A percentile compares a stretch with the other conserved stretches of the same genome.
Evolutionary conservation across 2,888 invertebrate genomes (phyloP).

Genomic region (Catocala nupta): DNA sequence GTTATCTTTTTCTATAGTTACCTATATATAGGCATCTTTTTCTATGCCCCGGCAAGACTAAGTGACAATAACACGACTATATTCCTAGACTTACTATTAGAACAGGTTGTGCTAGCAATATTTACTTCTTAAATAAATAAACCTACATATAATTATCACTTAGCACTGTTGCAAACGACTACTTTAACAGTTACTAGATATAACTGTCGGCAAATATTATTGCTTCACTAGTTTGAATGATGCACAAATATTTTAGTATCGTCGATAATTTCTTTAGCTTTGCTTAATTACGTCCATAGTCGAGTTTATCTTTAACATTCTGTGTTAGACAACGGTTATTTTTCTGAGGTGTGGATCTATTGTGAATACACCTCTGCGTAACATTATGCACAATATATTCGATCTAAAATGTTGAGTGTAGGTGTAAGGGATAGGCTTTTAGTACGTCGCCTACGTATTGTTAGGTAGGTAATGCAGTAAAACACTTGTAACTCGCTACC

Average conservation of each 20-base stretch:
- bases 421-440: too few species aligned
- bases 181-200: slow-evolving; percentile 10
- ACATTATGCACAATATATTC: too few species aligned
- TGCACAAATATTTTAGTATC: slow-evolving; percentile 3
- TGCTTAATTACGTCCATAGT: slow-evolving; percentile 9
- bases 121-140: slow-evolving; percentile 11
- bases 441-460: too few species aligned
- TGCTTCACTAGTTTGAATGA: background rate
- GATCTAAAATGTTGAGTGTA: too few species aligned
- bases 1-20: background rate
- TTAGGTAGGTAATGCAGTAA: too few species aligned
- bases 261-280: slow-evolving; percentile 8
- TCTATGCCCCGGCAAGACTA: background rate
- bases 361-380: too few species aligned
- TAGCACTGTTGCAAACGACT: slow-evolving; percentile 10
- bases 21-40: background rate
- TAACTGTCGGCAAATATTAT: slow-evolving; percentile 9
- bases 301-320: slow-evolving; percentile 3
- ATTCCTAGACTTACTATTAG: background rate
- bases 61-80: background rate
- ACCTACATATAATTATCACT: slow-evolving; percentile 1
- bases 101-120: slow-evolving; percentile 11
- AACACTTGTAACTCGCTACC: too few species aligned
- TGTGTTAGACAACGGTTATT: slow-evolving; percentile 11
- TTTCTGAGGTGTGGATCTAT: slow-evolving; percentile 2